Evolutionary conservation across 2,113 vertebrate species (phyloP).

Genomic region (Macquaria australasica): DNA sequence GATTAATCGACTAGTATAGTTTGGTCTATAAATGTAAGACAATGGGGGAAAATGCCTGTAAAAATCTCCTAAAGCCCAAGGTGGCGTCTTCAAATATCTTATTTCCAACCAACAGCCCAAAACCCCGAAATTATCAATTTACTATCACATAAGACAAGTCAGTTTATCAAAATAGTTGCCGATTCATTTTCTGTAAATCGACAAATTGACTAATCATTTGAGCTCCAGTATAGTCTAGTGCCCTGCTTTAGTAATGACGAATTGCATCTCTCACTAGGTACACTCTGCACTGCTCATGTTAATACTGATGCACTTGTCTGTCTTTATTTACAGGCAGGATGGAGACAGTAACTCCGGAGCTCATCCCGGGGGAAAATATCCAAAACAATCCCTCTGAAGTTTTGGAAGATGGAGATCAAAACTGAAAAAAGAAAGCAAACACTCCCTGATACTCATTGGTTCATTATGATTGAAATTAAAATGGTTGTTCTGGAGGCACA

Average conservation of each 20-base stretch:
- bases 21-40: neutral
- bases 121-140: neutral
- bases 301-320: neutral
- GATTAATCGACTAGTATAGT: neutral
- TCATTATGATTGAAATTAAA: neutral
- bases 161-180: no score
- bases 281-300: neutral
- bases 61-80: no score
- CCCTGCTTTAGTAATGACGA: no score
- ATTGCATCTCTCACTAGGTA: neutral
- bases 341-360: neutral
- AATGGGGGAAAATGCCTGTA: no score
- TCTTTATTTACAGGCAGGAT: neutral
- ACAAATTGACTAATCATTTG: no score
- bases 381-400: neutral
- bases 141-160: neutral
- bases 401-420: neutral
- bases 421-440: neutral
- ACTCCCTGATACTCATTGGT: neutral
- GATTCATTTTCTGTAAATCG: no score
- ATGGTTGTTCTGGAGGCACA: neutral
- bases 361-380: no score
- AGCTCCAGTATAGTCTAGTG: no score
- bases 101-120: neutral
- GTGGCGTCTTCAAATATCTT: neutral